A percentile compares a stretch with the other conserved stretches of the same genome.
phyloP scores from a whole-genome alignment of 2,888 invertebrate species.

The Parthenolecanium corni region DNA sequence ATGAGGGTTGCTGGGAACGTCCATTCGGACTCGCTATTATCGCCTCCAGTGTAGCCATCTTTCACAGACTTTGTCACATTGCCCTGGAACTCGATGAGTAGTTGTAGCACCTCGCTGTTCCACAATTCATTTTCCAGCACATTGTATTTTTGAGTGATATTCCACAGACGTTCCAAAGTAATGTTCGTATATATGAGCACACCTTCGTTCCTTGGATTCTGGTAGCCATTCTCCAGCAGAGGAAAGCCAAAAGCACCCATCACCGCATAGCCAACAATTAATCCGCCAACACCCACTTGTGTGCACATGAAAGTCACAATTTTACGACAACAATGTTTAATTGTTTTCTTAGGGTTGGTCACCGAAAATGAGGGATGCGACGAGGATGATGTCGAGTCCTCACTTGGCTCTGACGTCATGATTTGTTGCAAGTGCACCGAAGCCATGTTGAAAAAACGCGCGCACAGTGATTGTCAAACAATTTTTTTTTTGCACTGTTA shows the following conservation, averaged over 20 bases:
- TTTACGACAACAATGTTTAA: constrained; percentile 75
- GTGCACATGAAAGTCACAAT: constrained; percentile 85
- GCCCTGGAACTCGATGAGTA: constrained; percentile 55
- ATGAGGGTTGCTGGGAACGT: constrained; percentile 76
- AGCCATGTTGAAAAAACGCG: background rate
- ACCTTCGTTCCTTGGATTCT: constrained; percentile 39
- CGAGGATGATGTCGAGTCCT: constrained; percentile 40
- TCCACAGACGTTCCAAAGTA: constrained; percentile 48
- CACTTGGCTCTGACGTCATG: constrained; percentile 19
- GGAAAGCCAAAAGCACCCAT: constrained; percentile 73
- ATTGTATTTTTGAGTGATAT: constrained; percentile 51
- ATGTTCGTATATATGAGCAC: constrained; percentile 23
- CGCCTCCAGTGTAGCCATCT: constrained; percentile 60
- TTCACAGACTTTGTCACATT: constrained; percentile 54
- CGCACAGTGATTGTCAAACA: too few relatives aligned
- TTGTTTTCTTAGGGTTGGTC: constrained; percentile 57
- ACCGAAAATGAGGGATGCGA: constrained; percentile 48
- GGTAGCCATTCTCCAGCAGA: constrained; percentile 51
- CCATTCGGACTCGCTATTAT: constrained; percentile 58
- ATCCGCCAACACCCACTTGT: constrained; percentile 77
- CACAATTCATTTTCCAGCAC: constrained; percentile 57
- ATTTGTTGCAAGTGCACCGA: constrained; percentile 4
- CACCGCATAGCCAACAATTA: constrained; percentile 76
- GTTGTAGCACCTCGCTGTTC: constrained; percentile 47
- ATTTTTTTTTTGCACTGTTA: too few relatives aligned